phyloP scores from a whole-genome alignment of 2,797 vertebrate genomes.

The Phataginus tricuspis region DNA sequence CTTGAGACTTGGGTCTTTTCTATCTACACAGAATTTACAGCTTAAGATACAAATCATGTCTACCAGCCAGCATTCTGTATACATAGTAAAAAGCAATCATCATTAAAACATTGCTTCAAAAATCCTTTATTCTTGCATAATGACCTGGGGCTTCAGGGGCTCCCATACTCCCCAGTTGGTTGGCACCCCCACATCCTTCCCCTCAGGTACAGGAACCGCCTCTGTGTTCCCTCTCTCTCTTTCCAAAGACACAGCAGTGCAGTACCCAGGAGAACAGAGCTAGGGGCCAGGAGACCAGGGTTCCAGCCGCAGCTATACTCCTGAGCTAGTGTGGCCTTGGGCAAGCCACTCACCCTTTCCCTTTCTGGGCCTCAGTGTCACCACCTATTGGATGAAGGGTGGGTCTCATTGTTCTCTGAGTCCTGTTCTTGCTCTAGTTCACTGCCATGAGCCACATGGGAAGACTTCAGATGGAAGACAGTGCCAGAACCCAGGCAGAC shows the following conservation, averaged over 20 bases:
- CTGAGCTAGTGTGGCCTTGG: background rate
- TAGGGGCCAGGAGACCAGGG: background rate
- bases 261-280: background rate
- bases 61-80: background rate
- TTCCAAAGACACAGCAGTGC: background rate
- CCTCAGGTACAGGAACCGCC: background rate
- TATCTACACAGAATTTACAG: background rate
- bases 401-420: background rate
- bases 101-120: background rate
- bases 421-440: background rate
- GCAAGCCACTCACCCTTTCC: background rate
- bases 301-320: background rate
- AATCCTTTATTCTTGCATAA: background rate
- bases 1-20: background rate
- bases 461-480: background rate
- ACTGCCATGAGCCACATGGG: background rate
- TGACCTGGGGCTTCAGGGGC: background rate
- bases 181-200: background rate
- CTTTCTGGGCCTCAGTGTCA: background rate
- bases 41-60: background rate
- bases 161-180: background rate
- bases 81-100: background rate
- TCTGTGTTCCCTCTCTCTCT: background rate
- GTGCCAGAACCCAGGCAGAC: background rate
- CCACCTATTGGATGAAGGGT: background rate